These are phyloP conservation scores for Pipistrellus pipistrellus DNA, from an alignment of 2,797 vertebrate genomes.

Conservation along the genomic window DNA sequence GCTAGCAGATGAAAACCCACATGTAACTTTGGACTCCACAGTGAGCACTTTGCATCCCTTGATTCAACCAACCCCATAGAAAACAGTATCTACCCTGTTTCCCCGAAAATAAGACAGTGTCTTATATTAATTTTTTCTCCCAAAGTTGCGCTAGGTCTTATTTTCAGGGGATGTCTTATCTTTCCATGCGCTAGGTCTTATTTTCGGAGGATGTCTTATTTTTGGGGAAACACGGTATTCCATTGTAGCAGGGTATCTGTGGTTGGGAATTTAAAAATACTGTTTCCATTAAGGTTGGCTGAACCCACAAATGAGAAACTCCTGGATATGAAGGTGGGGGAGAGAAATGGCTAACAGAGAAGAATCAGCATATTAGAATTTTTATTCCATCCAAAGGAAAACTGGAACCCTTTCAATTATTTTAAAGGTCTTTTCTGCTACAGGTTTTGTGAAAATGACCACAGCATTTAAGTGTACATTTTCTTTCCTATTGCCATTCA, in stretches of 20 bases:
- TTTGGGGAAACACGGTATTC: not conserved
- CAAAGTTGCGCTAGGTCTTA: too few relatives aligned
- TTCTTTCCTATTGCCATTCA: not conserved
- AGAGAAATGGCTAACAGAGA: not conserved
- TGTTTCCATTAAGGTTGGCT: not conserved
- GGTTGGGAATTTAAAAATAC: not conserved
- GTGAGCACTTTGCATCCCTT: not conserved
- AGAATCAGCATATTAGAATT: not conserved
- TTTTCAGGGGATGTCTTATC: too few relatives aligned
- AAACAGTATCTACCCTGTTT: not conserved
- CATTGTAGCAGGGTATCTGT: not conserved
- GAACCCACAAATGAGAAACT: not conserved
- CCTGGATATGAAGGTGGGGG: too few relatives aligned
- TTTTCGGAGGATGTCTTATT: too few relatives aligned
- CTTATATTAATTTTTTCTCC: too few relatives aligned
- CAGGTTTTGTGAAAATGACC: not conserved
- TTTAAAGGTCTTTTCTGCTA: not conserved
- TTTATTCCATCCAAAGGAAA: conserved; percentile 4
- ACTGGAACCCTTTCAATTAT: not conserved
- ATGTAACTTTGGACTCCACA: not conserved
- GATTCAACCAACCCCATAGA: not conserved
- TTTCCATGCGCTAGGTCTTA: too few relatives aligned
- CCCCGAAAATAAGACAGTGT: too few relatives aligned
- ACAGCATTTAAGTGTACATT: not conserved
- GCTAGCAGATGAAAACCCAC: not conserved